These are phyloP conservation scores for Hylyphantes graminicola DNA, from an alignment of 1,140 invertebrate species.

Conservation along the genomic window DNA sequence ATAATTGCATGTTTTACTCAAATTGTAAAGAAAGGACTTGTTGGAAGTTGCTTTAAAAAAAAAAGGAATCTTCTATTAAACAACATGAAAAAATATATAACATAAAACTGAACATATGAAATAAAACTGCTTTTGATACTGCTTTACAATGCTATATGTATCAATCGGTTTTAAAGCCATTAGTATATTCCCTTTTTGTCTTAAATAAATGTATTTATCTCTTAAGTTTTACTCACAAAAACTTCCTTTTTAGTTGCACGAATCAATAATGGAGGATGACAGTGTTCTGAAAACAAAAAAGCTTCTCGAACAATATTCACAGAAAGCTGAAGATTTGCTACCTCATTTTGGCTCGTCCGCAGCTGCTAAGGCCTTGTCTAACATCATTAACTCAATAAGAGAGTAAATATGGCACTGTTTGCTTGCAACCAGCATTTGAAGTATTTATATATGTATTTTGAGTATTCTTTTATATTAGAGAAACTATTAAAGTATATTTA, in stretches of 20 bases:
- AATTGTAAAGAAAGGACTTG: too few relatives aligned
- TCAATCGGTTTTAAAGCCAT: too few relatives aligned
- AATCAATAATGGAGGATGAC: constrained; percentile 75
- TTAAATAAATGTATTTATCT: neutral
- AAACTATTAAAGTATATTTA: constrained; percentile 8
- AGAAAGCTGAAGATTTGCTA: constrained; percentile 79
- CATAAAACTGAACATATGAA: too few relatives aligned
- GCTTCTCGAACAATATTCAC: constrained; percentile 81
- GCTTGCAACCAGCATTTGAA: neutral
- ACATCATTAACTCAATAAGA: constrained; percentile 65
- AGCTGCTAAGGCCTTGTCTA: constrained; percentile 66
- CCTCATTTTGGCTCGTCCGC: constrained; percentile 68
- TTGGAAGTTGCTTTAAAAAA: too few relatives aligned
- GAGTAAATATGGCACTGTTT: constrained; percentile 9
- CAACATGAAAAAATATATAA: too few relatives aligned
- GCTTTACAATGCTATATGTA: too few relatives aligned
- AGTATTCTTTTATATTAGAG: neutral
- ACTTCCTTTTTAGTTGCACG: constrained; percentile 72
- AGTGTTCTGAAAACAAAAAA: constrained; percentile 80
- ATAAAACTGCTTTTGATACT: too few relatives aligned
- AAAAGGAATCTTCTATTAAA: too few relatives aligned
- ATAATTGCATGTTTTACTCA: too few relatives aligned
- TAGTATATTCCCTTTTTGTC: too few relatives aligned
- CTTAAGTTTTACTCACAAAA: constrained; percentile 70
- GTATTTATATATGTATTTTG: constrained; percentile 15